These are phyloP conservation scores for Crocuta crocuta DNA, from an alignment of 2,113 vertebrate genomes.

Conservation along the genomic window DNA sequence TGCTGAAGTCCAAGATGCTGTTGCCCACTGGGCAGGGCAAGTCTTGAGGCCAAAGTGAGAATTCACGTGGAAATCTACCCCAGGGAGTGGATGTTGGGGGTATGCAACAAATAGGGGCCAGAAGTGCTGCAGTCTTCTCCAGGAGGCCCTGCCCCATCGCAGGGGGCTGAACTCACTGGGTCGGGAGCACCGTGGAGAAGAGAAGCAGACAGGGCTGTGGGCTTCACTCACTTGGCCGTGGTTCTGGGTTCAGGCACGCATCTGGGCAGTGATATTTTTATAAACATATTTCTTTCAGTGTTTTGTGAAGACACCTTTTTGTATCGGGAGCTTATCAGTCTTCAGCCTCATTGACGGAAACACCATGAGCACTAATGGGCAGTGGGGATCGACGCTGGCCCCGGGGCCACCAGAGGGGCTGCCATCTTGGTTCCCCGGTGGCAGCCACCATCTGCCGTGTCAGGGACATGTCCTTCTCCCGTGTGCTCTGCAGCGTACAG, in stretches of 20 bases:
- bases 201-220: neutral
- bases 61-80: neutral
- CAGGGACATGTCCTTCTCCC: neutral
- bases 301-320: neutral
- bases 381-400: neutral
- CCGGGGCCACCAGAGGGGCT: neutral
- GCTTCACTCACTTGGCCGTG: neutral
- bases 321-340: neutral
- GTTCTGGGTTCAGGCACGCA: too few species aligned
- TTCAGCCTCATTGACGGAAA: neutral
- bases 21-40: neutral
- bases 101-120: neutral
- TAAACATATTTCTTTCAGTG: neutral
- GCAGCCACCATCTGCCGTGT: neutral
- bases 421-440: neutral
- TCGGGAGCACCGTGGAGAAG: neutral
- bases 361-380: neutral
- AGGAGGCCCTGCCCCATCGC: neutral
- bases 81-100: fast-evolving
- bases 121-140: too few species aligned
- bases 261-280: too few species aligned
- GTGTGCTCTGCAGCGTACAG: neutral
- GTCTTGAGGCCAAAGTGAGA: neutral
- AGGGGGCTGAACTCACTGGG: fast-evolving
- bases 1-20: too few species aligned